Conservation (phyloP, 2,797 vertebrate genomes). For the Crypturellus tataupa region DNA sequence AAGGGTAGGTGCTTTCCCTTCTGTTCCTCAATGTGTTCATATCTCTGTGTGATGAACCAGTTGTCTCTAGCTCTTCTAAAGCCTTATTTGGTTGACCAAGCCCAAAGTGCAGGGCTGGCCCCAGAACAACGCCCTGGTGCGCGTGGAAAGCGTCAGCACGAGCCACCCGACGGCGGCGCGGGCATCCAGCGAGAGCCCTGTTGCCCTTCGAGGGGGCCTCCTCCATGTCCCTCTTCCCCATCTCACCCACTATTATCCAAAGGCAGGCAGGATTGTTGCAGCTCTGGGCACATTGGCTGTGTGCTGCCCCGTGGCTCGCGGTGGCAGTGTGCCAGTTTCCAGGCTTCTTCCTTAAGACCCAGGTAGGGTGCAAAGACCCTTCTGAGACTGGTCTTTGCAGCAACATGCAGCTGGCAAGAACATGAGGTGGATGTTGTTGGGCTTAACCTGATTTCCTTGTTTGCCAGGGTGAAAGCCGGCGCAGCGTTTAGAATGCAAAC, state of each 20-base stretch:
- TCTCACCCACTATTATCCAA: not conserved
- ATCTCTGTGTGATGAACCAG: not conserved
- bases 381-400: not conserved
- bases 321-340: not conserved
- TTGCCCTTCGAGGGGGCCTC: accelerated
- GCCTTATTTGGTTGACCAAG: not conserved
- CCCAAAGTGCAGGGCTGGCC: not conserved
- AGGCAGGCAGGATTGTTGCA: not conserved
- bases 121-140: accelerated
- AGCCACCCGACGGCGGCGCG: not conserved
- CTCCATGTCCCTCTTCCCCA: not conserved
- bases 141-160: accelerated
- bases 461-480: conserved; percentile 25
- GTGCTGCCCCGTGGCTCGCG: not conserved
- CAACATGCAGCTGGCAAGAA: not conserved
- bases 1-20: not conserved
- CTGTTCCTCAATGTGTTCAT: accelerated
- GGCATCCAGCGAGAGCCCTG: not conserved
- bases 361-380: accelerated
- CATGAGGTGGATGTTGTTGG: not conserved
- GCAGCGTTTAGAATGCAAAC: not conserved
- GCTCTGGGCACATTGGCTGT: not conserved
- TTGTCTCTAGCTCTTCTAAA: not conserved
- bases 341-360: not conserved
- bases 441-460: conserved; percentile 64